Conservation (phyloP, 1,140 invertebrate species). For the Leptoteleia sp. region DNA sequence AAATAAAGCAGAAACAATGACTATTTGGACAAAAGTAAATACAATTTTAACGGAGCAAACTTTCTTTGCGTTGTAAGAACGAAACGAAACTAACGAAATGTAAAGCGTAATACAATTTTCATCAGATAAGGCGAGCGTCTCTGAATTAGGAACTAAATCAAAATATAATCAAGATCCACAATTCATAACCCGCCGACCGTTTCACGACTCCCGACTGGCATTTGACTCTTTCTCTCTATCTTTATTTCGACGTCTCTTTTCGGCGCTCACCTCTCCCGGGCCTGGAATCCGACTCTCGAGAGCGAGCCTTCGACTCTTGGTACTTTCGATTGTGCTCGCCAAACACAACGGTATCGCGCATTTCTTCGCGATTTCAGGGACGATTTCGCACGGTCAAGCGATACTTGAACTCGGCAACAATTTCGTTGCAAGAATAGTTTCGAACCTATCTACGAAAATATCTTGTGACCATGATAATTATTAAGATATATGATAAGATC, state of each 20-base stretch:
- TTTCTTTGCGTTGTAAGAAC: conserved; percentile 29
- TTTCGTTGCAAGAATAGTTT: too few species aligned
- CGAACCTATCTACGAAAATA: too few species aligned
- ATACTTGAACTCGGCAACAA: too few species aligned
- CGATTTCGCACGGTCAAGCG: conserved; percentile 27
- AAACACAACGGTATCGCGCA: conserved; percentile 38
- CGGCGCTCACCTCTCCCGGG: conserved; percentile 23
- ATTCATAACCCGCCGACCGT: conserved; percentile 50
- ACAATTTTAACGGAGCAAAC: conserved; percentile 27
- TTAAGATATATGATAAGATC: too few species aligned
- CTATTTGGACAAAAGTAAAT: neutral
- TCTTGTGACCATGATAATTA: too few species aligned
- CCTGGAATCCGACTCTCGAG: too few species aligned
- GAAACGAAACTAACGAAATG: conserved; percentile 5
- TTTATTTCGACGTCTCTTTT: conserved; percentile 38
- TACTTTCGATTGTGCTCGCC: conserved; percentile 55
- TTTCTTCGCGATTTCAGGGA: conserved; percentile 30
- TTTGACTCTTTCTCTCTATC: conserved; percentile 41
- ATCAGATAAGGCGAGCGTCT: conserved; percentile 50
- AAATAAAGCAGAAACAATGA: too few species aligned
- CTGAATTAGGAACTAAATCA: conserved; percentile 63
- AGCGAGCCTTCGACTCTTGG: conserved; percentile 1
- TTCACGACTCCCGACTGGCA: conserved; percentile 45
- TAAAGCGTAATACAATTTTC: conserved; percentile 44
- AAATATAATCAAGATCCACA: conserved; percentile 63